Evolutionary conservation across 2,888 invertebrate genomes (phyloP).

Genomic region (Perithous albicinctus): DNA sequence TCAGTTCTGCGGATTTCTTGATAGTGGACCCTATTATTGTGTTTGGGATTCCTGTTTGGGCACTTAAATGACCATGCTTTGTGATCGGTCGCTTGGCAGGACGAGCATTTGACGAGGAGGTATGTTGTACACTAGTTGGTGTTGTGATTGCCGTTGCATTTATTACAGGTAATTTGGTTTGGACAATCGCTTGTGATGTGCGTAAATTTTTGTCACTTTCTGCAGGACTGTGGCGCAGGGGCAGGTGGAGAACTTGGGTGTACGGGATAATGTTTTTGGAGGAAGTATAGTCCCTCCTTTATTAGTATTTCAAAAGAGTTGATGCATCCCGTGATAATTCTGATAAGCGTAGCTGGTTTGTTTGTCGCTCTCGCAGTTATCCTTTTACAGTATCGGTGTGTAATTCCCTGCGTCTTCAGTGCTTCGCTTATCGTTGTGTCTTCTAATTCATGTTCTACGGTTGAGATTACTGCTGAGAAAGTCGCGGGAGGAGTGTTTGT

Average conservation of each 20-base stretch:
- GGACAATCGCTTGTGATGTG: conserved; percentile 3
- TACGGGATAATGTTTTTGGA: conserved; percentile 32
- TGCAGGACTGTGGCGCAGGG: not conserved
- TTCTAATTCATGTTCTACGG: not conserved
- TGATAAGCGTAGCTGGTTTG: conserved; percentile 24
- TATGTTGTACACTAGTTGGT: not conserved
- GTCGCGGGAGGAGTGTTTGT: not conserved
- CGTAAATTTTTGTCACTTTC: not conserved
- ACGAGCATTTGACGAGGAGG: not conserved
- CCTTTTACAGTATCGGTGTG: conserved; percentile 19
- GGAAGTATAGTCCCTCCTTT: conserved; percentile 26
- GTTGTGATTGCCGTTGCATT: not conserved
- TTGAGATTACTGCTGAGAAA: not conserved
- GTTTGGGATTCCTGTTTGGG: conserved; percentile 14
- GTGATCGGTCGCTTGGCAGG: not conserved
- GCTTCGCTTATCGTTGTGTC: not conserved
- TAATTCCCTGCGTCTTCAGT: not conserved
- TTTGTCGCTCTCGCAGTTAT: conserved; percentile 39
- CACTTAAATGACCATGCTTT: conserved; percentile 18
- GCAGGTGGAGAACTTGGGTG: conserved; percentile 30
- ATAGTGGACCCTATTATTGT: conserved; percentile 11
- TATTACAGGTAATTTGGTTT: conserved; percentile 1
- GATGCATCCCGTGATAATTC: conserved; percentile 22
- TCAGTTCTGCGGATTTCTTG: not conserved
- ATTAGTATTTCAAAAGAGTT: conserved; percentile 35